These are phyloP conservation scores for Euglossa dilemma DNA, from an alignment of 1,140 invertebrate genomes.

Conservation along the genomic window DNA sequence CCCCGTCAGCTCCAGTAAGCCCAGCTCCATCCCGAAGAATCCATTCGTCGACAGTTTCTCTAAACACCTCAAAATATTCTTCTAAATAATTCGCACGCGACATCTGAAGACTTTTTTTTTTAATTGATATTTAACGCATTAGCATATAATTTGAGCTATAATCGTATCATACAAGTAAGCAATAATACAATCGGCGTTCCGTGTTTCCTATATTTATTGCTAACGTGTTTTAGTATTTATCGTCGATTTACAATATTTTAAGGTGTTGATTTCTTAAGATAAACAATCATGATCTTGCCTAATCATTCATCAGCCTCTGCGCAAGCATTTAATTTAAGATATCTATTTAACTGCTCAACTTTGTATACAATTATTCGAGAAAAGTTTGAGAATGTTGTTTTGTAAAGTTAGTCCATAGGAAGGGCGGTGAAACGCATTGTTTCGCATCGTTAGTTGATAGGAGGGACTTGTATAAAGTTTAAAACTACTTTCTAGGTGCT, in stretches of 20 bases:
- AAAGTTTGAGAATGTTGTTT: constrained; percentile 41
- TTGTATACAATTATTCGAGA: constrained; percentile 61
- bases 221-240: constrained; percentile 46
- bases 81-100: constrained; percentile 66
- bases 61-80: constrained; percentile 78
- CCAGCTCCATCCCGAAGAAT: constrained; percentile 77
- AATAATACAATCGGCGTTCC: constrained; percentile 44
- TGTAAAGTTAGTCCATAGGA: constrained; percentile 49
- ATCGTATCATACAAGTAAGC: constrained; percentile 14
- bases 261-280: constrained; percentile 4
- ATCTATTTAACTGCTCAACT: constrained; percentile 60
- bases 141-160: constrained; percentile 9
- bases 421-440: constrained; percentile 1
- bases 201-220: constrained; percentile 55
- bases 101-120: constrained; percentile 8
- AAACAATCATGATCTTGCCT: constrained; percentile 54
- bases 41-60: constrained; percentile 75
- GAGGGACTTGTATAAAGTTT: constrained; percentile 13
- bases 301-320: constrained; percentile 40
- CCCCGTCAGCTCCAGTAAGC: constrained; percentile 76
- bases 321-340: constrained; percentile 49
- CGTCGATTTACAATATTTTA: constrained; percentile 41
- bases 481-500: constrained; percentile 48
- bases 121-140: constrained; percentile 13
- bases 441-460: constrained; percentile 30